Base-by-base conservation (phyloP, 2,113 vertebrate genomes). In the Balaenoptera acutorostrata region DNA sequence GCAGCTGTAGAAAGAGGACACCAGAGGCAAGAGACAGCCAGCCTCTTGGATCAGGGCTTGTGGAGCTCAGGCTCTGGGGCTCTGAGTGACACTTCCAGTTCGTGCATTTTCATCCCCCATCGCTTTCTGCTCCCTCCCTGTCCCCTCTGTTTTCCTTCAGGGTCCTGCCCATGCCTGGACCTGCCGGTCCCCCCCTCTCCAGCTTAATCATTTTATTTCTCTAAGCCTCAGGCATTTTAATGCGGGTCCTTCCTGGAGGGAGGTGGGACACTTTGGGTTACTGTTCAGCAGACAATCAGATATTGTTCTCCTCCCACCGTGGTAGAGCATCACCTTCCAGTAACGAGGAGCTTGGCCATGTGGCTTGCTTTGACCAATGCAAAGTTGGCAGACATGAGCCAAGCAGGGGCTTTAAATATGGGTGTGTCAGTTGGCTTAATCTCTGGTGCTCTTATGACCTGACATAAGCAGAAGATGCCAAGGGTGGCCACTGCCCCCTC, bases 251-350 rank as follows among this genome's bases (percentile, higher is more conserved):
- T 27, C 20, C 46, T n/a, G 55, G 63, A 72, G 49, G 72, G 55
- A 46, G 46, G 20, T 7, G 2, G 52, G 33, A 5, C 57, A 44
- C 31, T 17, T 61, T 18, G 27, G 29, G 68, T 31, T 3, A 41
- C 49, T n/a, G 75, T 36, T 36, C 11, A 25, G 33, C 33, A 87
- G 49, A 68, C 39, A 71, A 31, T 23, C 36, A 55, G 49, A 55
- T 25, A 15, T 21, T 36, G 49, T 2, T n/a, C 13, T 27, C 46
- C 17, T 69, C 27, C 52, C 46, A 11, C n/a, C 3, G 0, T 12
- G 21, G 25, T 39, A 15, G 59, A 9, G 2, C 1, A 0, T 57
- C n/a, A 31, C 68, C 3, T 8, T 6, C 29, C 21, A 6, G 8
- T 1, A 0, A n/a, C 1, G 4, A 27, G 27, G 64, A 39, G 31